Percentiles rank a stretch among this genome's conserved stretches.
phyloP scores from a whole-genome alignment of 2,888 invertebrate species.

The Eupelmus urozonus region DNA sequence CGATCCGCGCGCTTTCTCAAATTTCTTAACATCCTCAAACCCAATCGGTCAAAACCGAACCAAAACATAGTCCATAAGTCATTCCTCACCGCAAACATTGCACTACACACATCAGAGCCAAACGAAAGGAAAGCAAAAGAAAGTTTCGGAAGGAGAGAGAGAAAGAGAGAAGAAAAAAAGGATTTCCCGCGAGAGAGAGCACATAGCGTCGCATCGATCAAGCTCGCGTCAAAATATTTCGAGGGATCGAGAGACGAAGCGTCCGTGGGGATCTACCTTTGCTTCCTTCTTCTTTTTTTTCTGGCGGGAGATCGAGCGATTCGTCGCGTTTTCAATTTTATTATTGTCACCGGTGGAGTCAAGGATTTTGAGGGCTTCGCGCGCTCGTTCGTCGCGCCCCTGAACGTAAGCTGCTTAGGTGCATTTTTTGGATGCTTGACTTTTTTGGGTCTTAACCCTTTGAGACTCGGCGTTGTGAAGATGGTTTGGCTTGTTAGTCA shows the following conservation, averaged over 20 bases:
- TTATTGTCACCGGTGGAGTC: neutral
- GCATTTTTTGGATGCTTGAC: slow-evolving; percentile 18
- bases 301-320: slow-evolving; percentile 31
- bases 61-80: neutral
- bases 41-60: too few species aligned
- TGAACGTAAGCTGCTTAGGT: slow-evolving; percentile 35
- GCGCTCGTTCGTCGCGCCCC: neutral
- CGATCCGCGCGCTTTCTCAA: too few species aligned
- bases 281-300: neutral
- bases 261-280: neutral
- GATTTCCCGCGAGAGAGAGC: slow-evolving; percentile 35
- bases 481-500: too few species aligned
- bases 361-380: neutral
- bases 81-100: neutral
- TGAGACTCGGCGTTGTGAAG: too few species aligned
- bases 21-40: too few species aligned
- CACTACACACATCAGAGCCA: neutral
- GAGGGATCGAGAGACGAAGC: slow-evolving; percentile 3
- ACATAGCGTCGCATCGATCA: slow-evolving; percentile 49
- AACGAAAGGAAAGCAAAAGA: neutral
- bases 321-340: slow-evolving; percentile 20
- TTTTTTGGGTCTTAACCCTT: slow-evolving; percentile 19
- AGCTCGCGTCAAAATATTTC: slow-evolving; percentile 54
- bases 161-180: slow-evolving; percentile 8
- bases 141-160: neutral